Base-by-base conservation (phyloP, 1,140 invertebrate genomes). In the Arion vulgaris region DNA sequence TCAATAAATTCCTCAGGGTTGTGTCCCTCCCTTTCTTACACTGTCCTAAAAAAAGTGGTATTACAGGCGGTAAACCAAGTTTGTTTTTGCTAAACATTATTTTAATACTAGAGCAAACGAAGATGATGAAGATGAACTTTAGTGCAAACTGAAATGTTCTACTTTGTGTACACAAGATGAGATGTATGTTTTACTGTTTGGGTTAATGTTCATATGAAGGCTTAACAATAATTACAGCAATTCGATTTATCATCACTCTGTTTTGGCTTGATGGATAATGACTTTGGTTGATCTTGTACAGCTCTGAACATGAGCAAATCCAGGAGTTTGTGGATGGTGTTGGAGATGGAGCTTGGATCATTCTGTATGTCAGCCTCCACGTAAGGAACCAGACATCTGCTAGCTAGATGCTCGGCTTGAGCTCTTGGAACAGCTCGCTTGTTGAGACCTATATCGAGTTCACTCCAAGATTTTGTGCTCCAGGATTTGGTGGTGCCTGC, bases 241-340 rank as follows among this genome's bases (percentile, higher is more conserved):
- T 4, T 7, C 2, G 17, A 11, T 15, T 23, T 7, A 23, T 66
- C 51, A 53, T 9, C 66, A 73, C 38, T 82, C 26, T 28, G 41
- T 38, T 76, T 26, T 13, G 80, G 80, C 38, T 53, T 72, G 45
- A 82, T 82, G 36, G 72, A 53, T n/a, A 66, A n/a, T 0, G 72
- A 82, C 51, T 66, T 39, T 36, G 75, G 34, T 13, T 62, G 23
- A 53, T 76, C 57, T n/a, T 76, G 26, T 26, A 34, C 19, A 41
- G 80, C 80, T 32, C 38, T 53, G 51, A 28, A 34, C 74, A 83
- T 57, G 26, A 83, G 53, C 38, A 83, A 26, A 28, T 62, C 45
- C 38, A 83, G 73, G 62, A 83, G 26, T 7, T n/a, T 72, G 62
- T 77, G n/a, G 51, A 78, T 51, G 0, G 71, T 74, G 26, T 41